Evolutionary conservation across 2,888 invertebrate genomes (phyloP), one percentile per base, ranked within the genome.

Genomic region (Alcis repandata): DNA sequence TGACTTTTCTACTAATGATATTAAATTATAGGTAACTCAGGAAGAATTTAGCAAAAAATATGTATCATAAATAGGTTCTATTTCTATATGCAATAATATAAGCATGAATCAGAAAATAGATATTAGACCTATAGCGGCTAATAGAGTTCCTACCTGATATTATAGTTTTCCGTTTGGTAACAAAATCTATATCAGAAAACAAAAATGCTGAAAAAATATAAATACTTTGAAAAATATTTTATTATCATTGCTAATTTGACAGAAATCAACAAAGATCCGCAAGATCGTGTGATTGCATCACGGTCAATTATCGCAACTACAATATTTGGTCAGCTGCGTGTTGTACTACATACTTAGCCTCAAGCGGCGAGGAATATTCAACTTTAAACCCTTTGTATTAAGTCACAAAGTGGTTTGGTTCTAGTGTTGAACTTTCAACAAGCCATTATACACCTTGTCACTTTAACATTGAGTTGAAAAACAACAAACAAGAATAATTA

Each of bases 241-340:
- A n/a, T 32, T 15, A 6, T 8, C 32, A 27, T 32, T 8, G 48
- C 32, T 17, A 49, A 49, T 62, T 56, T 38, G 57, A 61, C 60
- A 62, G 54, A 68, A 70, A 67, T 64, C 63, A 69, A 65, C 69
- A 70, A 73, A 73, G 77, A 76, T 71, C 80, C 78, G 76, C 76
- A 78, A 87, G 87, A 88, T 88, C 91, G 88, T 87, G 88, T 87
- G 86, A 92, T 92, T 92, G 89, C 92, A 90, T 91, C 92, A 92
- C 87, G 85, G 85, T 86, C 91, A 92, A 92, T 92, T 92, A 93
- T 91, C 91, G 87, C 87, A 84, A 86, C 83, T 88, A 90, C 90
- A 92, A 91, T 93, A 92, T 92, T 93, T 93, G 92, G 86, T 91
- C 92, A 93, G 92, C 93, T 93, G 92, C 86, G 90, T 82, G 83